Percentiles rank a stretch among this genome's conserved stretches.
These are phyloP conservation scores for Archilochus colubris DNA, from an alignment of 2,113 vertebrate genomes.

Conservation along the genomic window DNA sequence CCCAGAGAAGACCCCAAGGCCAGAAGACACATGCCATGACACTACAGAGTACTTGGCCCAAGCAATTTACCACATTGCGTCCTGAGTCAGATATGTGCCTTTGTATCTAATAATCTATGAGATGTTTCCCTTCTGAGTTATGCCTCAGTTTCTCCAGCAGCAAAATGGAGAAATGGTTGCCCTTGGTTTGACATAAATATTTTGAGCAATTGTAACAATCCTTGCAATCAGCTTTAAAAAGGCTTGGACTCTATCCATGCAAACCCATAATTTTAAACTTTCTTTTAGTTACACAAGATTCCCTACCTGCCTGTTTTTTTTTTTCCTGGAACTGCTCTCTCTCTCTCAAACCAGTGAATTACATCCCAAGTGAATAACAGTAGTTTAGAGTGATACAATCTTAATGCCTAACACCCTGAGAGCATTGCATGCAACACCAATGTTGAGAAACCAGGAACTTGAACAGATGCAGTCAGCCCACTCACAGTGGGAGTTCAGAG, in stretches of 20 bases:
- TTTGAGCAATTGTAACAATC: not conserved
- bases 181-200: not conserved
- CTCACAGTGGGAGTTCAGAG: constrained; percentile 24
- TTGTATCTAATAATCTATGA: not conserved
- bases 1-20: not conserved
- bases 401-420: constrained; percentile 16
- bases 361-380: not conserved
- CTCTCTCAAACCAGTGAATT: not conserved
- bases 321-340: not conserved
- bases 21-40: not conserved
- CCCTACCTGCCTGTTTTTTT: not conserved
- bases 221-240: not conserved
- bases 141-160: not conserved
- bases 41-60: not conserved
- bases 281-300: not conserved
- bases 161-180: not conserved
- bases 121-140: not conserved
- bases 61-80: not conserved
- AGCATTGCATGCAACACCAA: constrained; percentile 7
- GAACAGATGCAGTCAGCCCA: constrained; percentile 37
- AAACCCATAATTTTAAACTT: not conserved
- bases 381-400: constrained; percentile 15
- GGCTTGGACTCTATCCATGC: not conserved
- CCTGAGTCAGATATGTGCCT: not conserved
- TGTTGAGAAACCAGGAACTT: constrained; percentile 52